A percentile compares a stretch with the other conserved stretches of the same genome.
Evolutionary conservation across 2,888 invertebrate species (phyloP).

Genomic region (Lochmaea crataegi): DNA sequence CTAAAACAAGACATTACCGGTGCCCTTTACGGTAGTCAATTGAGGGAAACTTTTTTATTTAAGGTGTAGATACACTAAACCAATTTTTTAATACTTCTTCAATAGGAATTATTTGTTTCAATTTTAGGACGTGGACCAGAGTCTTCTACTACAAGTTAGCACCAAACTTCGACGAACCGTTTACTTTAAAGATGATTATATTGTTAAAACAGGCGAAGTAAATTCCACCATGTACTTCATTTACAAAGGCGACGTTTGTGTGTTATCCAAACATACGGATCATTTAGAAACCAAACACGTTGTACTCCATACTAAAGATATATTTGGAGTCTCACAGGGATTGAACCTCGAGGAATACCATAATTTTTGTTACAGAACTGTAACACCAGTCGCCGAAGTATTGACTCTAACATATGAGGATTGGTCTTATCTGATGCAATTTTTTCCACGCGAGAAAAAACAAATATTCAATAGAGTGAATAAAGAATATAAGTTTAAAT

Average conservation of each 20-base stretch:
- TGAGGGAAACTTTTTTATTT: constrained; percentile 68
- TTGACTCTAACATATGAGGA: constrained; percentile 67
- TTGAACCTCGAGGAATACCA: constrained; percentile 68
- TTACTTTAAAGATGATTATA: constrained; percentile 70
- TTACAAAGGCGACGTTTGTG: constrained; percentile 70
- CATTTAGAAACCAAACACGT: constrained; percentile 67
- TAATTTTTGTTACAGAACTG: constrained; percentile 69
- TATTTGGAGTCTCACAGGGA: constrained; percentile 71
- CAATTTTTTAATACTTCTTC: neutral
- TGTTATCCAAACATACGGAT: constrained; percentile 68
- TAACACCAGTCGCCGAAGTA: constrained; percentile 67
- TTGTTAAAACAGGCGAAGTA: constrained; percentile 69
- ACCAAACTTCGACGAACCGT: constrained; percentile 68
- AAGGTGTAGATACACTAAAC: constrained; percentile 21
- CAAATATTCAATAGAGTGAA: constrained; percentile 52
- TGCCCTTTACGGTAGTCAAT: constrained; percentile 67
- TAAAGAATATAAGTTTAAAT: constrained; percentile 35
- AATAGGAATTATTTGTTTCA: neutral
- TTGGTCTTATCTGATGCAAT: constrained; percentile 66
- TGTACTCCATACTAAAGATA: constrained; percentile 67
- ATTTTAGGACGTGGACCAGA: constrained; percentile 64
- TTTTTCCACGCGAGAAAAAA: constrained; percentile 54
- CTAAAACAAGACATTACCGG: constrained; percentile 63
- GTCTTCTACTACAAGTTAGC: constrained; percentile 67
- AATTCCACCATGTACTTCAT: constrained; percentile 71